Conservation (phyloP, 1,140 invertebrate species). For the Acromyrmex charruanus region DNA sequence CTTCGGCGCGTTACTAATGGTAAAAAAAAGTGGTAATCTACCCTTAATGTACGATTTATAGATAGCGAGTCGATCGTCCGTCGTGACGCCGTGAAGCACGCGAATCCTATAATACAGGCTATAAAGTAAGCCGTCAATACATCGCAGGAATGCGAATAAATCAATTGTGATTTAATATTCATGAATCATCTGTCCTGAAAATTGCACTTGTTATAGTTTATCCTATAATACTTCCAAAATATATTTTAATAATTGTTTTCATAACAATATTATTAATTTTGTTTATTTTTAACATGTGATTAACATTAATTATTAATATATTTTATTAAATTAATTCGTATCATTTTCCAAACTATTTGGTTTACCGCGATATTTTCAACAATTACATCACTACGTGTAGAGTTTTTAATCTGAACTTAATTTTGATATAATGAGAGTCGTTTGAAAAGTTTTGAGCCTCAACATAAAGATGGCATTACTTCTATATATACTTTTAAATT, state of each 20-base stretch:
- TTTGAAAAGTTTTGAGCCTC: no score
- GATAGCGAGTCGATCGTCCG: background rate
- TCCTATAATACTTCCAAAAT: background rate
- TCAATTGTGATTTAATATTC: conserved; percentile 16
- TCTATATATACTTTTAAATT: no score
- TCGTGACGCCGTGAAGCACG: conserved; percentile 21
- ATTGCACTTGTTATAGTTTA: background rate
- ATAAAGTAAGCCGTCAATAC: background rate
- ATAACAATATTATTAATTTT: conserved; percentile 2
- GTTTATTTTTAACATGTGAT: background rate
- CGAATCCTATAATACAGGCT: conserved; percentile 1
- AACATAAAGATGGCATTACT: no score
- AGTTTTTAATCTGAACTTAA: background rate
- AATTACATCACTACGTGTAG: background rate
- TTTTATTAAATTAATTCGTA: background rate
- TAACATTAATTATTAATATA: background rate
- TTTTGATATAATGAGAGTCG: background rate
- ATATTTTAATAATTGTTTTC: conserved; percentile 9
- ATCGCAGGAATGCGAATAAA: background rate
- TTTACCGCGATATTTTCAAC: background rate
- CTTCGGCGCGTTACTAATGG: background rate
- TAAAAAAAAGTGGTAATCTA: conserved; percentile 9
- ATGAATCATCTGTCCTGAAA: background rate
- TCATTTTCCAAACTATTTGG: background rate
- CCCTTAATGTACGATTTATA: conserved; percentile 65